Percentiles rank a stretch among this genome's conserved stretches.
Conservation (phyloP, 2,888 invertebrate genomes). For the Thereva unica region DNA sequence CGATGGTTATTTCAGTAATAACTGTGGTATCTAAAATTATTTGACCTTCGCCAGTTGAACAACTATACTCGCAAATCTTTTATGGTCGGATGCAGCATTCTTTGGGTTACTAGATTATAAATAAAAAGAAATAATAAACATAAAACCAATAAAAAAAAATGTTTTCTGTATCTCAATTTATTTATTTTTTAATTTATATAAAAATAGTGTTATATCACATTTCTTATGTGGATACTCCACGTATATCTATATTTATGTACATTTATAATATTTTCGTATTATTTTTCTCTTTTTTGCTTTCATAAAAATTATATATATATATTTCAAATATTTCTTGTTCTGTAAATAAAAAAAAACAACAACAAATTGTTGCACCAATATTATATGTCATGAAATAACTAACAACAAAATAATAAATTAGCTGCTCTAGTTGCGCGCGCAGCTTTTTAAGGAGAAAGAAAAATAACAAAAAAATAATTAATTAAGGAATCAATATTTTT, state of each 20-base stretch:
- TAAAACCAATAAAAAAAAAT: neutral
- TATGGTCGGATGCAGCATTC: no score
- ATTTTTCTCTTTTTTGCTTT: neutral
- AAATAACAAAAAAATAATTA: no score
- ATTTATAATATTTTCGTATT: neutral
- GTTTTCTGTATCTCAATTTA: constrained; percentile 4
- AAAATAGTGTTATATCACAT: constrained; percentile 35
- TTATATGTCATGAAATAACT: no score
- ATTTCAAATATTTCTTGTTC: neutral
- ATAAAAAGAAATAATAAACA: neutral
- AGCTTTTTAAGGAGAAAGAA: no score
- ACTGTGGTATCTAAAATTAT: no score
- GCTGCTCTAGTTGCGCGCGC: no score
- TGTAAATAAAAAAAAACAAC: neutral
- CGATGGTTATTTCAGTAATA: no score
- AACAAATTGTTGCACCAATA: no score
- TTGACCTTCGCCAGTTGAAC: no score
- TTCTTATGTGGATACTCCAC: constrained; percentile 33
- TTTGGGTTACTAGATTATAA: neutral
- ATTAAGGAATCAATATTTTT: no score
- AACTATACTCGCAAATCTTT: no score
- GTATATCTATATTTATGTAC: constrained; percentile 22
- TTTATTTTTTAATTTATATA: constrained; percentile 26
- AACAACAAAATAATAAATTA: no score
- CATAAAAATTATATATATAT: neutral